A percentile compares a stretch with the other conserved stretches of the same genome.
These are phyloP conservation scores for Ophioninae sp. DNA, from an alignment of 2,888 invertebrate species.

Conservation along the genomic window DNA sequence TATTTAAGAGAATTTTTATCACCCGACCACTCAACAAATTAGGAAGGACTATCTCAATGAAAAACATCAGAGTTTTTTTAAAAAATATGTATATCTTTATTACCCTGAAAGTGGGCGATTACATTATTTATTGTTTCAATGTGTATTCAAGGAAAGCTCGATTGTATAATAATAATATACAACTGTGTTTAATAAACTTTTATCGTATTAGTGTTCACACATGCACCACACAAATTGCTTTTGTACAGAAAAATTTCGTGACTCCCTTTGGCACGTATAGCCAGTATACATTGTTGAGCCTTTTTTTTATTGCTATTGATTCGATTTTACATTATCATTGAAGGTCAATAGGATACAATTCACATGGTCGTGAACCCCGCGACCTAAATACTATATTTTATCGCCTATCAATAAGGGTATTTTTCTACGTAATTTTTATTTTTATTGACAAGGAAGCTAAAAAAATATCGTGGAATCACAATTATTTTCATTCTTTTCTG, in stretches of 20 bases:
- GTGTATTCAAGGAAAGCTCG: constrained; percentile 41
- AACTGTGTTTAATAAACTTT: neutral
- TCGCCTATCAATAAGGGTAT: neutral
- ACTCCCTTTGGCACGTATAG: constrained; percentile 67
- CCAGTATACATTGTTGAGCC: constrained; percentile 69
- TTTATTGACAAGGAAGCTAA: neutral
- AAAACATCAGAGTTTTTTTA: neutral
- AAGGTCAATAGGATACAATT: constrained; percentile 66
- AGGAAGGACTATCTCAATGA: no score
- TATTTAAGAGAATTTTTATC: no score
- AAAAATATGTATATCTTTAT: constrained; percentile 36
- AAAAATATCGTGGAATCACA: neutral
- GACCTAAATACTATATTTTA: constrained; percentile 53
- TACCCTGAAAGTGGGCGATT: constrained; percentile 25
- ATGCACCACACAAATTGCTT: neutral
- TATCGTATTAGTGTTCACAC: neutral
- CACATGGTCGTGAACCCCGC: constrained; percentile 69
- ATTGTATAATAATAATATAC: constrained; percentile 21
- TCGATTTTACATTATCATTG: constrained; percentile 17
- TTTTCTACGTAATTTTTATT: neutral
- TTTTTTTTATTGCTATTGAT: constrained; percentile 50
- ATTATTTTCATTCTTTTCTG: constrained; percentile 19
- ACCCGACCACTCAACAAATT: no score
- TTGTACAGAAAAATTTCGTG: neutral
- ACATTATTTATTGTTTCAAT: constrained; percentile 23